A percentile compares a stretch with the other conserved stretches of the same genome.
Evolutionary conservation across 2,888 invertebrate species (phyloP).

Genomic region (Sipha maydis): DNA sequence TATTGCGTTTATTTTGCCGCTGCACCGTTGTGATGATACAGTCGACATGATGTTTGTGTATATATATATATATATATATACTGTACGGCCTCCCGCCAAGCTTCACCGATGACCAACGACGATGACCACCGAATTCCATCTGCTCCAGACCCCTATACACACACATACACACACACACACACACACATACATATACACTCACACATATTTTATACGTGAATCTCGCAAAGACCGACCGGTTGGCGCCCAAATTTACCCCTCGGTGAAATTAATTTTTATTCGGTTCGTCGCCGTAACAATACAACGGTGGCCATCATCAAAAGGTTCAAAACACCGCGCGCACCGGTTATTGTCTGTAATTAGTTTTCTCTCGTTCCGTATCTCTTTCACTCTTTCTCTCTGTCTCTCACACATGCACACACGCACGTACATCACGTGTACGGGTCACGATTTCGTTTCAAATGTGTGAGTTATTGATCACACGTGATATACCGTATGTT

Average conservation of each 20-base stretch:
- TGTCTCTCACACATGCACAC: neutral
- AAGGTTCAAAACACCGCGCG: slow-evolving; percentile 29
- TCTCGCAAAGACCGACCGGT: slow-evolving; percentile 44
- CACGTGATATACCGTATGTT: no score
- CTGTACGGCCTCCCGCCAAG: slow-evolving; percentile 45
- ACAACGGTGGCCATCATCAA: slow-evolving; percentile 27
- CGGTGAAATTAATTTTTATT: slow-evolving; percentile 49
- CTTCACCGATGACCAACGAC: slow-evolving; percentile 43
- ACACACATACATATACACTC: neutral
- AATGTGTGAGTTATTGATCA: neutral
- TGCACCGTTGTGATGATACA: neutral
- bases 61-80: neutral
- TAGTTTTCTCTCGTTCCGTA: slow-evolving; percentile 34
- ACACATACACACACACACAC: neutral
- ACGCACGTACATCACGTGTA: neutral
- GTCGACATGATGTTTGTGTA: neutral
- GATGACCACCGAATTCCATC: slow-evolving; percentile 62
- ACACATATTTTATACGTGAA: neutral
- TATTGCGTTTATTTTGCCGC: slow-evolving; percentile 9
- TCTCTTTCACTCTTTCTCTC: neutral
- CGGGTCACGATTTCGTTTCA: neutral
- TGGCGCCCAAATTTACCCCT: slow-evolving; percentile 47
- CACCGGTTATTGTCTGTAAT: slow-evolving; percentile 22
- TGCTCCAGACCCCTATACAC: slow-evolving; percentile 28
- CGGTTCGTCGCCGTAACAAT: slow-evolving; percentile 12